phyloP scores from a whole-genome alignment of 1,140 invertebrate genomes.

The Drosophila ambigua region DNA sequence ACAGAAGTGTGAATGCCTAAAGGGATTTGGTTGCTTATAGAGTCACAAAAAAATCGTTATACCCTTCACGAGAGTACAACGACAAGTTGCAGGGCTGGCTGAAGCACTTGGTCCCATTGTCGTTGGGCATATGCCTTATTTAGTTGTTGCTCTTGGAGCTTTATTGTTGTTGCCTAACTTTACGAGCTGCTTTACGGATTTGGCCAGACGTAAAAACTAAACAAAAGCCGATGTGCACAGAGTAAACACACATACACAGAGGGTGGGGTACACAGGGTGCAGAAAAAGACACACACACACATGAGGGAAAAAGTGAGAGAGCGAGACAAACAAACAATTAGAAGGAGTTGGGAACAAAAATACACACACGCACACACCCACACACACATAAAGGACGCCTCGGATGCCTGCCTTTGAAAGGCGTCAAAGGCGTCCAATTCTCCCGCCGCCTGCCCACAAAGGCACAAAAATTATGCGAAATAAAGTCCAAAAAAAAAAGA shows the following conservation, averaged over 20 bases:
- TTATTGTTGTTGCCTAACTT: conserved; percentile 65
- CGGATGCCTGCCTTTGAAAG: conserved; percentile 68
- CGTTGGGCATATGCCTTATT: conserved; percentile 69
- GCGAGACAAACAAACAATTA: conserved; percentile 77
- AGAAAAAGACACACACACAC: conserved; percentile 17
- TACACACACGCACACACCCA: no score
- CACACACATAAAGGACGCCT: conserved; percentile 45
- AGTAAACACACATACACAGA: conserved; percentile 27
- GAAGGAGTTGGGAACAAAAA: conserved; percentile 31
- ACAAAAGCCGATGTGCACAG: conserved; percentile 60
- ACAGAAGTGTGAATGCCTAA: no score
- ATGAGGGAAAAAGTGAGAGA: conserved; percentile 9
- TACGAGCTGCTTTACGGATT: conserved; percentile 77
- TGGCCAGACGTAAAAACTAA: conserved; percentile 78
- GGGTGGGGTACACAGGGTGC: background rate
- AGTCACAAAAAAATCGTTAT: no score
- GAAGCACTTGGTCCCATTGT: conserved; percentile 33
- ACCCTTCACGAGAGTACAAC: no score
- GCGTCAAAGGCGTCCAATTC: conserved; percentile 58
- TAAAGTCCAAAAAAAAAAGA: conserved; percentile 48
- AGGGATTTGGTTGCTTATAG: no score
- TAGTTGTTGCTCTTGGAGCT: conserved; percentile 69
- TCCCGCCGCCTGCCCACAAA: conserved; percentile 34
- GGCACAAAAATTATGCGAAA: conserved; percentile 71
- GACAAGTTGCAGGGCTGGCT: background rate